A percentile compares a stretch with the other conserved stretches of the same genome.
Conservation (phyloP, 2,888 invertebrate species). For the Oithona nana region DNA sequence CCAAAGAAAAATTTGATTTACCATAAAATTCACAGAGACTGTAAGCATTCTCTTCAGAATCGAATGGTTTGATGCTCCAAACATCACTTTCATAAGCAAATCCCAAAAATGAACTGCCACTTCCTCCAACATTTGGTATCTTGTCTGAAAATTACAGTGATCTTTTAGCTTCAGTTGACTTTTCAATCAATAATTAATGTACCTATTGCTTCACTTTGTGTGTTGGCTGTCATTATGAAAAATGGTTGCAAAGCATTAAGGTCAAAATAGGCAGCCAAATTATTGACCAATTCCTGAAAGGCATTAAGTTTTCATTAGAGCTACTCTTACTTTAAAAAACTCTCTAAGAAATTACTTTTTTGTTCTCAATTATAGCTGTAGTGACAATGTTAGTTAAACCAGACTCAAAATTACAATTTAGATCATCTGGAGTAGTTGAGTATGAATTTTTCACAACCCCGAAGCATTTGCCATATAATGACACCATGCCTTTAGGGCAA, state of each 20-base stretch:
- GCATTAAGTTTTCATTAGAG: too few species aligned
- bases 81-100: background rate
- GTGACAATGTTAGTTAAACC: background rate
- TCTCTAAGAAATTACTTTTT: background rate
- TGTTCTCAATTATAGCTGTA: background rate
- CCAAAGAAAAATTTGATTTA: background rate
- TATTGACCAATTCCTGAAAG: background rate
- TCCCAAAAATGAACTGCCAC: background rate
- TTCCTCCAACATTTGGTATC: background rate
- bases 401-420: background rate
- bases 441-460: background rate
- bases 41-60: background rate
- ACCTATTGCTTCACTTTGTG: too few species aligned
- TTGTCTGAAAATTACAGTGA: too few species aligned
- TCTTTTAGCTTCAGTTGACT: too few species aligned
- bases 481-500: background rate
- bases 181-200: too few species aligned
- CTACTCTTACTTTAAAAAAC: too few species aligned
- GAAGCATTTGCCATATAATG: background rate
- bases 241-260: background rate
- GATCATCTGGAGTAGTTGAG: background rate
- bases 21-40: background rate
- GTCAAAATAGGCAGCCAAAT: background rate
- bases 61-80: background rate
- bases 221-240: background rate